These are phyloP conservation scores for Tetrao urogallus DNA, from an alignment of 2,113 vertebrate species.

Conservation along the genomic window DNA sequence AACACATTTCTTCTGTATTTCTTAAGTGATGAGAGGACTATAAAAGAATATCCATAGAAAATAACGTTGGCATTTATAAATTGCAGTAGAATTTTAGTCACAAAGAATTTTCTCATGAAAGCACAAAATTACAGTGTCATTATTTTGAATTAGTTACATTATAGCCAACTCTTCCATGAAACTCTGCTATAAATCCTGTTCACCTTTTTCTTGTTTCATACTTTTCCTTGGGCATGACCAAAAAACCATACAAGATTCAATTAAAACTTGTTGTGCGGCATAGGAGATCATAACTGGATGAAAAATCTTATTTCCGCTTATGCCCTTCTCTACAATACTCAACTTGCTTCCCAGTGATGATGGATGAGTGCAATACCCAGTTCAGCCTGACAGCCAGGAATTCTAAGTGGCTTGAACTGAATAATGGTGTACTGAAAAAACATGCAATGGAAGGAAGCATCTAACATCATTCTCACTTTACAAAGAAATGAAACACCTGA, in stretches of 20 bases:
- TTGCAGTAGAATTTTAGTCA: neutral
- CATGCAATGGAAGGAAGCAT: neutral
- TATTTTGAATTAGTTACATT: neutral
- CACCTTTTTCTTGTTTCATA: neutral
- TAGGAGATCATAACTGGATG: neutral
- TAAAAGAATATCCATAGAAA: neutral
- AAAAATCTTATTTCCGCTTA: neutral
- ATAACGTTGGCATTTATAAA: neutral
- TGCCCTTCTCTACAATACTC: neutral
- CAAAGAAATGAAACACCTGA: neutral
- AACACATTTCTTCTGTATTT: neutral
- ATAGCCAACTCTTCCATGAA: neutral
- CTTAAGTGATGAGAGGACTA: neutral
- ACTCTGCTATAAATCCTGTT: neutral
- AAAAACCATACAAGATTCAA: accelerated
- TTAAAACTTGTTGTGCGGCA: neutral
- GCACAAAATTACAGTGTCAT: neutral
- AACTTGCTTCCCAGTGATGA: neutral
- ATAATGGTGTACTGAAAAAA: neutral
- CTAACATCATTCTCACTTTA: neutral
- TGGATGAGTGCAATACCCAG: neutral
- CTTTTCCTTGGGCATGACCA: neutral
- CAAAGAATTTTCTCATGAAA: neutral
- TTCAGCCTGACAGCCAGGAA: neutral
- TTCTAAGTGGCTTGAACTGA: neutral